Conservation (phyloP, 2,113 vertebrate genomes). For the Oophaga pumilio region DNA sequence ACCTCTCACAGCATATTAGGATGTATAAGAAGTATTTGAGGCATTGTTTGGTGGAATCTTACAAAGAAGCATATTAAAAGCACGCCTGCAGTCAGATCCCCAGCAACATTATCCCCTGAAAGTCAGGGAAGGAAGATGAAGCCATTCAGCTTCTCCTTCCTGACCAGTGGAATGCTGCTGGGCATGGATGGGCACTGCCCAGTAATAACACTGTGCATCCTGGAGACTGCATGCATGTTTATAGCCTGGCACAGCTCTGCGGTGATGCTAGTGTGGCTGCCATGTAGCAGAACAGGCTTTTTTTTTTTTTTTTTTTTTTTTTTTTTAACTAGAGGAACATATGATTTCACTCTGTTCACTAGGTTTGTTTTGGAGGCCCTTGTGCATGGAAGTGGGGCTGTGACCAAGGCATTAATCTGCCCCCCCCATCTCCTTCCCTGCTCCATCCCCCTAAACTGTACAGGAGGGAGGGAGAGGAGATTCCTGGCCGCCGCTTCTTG, state of each 20-base stretch:
- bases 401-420: neutral
- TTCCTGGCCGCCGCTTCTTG: neutral
- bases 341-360: conserved; percentile 41
- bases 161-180: neutral
- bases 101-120: no score
- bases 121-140: no score
- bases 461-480: neutral
- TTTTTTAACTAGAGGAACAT: neutral
- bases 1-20: no score
- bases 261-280: neutral
- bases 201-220: neutral
- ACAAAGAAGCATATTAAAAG: no score
- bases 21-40: no score
- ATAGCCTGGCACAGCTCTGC: neutral
- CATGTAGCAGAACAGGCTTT: neutral
- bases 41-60: no score
- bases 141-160: neutral
- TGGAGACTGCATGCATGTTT: neutral
- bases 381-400: neutral
- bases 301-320: neutral
- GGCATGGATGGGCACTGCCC: neutral
- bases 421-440: neutral
- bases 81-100: no score
- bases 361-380: neutral
- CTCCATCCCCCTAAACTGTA: neutral